Base-by-base conservation (phyloP, 2,888 invertebrate species). In the Drosophila leonis region DNA sequence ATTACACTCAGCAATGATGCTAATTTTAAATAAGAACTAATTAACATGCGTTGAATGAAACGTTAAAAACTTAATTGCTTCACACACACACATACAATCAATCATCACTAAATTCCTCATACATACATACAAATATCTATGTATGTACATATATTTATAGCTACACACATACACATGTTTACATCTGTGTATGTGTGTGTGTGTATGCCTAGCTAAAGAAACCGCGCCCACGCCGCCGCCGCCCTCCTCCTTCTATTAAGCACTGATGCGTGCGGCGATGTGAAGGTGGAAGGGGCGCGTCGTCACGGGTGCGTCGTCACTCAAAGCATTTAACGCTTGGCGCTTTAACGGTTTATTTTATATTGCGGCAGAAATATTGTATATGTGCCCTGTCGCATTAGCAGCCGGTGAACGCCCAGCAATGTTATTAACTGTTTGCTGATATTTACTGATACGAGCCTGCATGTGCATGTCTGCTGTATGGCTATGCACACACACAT, bases 341-440 rank as follows among this genome's bases (percentile, higher is more conserved):
- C 55, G 88, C 82, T 82, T 82, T 82, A 84, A 84, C 88, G 82
- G 84, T 72, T 87, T 61, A 61, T 51, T 78, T 75, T 75, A 57
- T 62, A 76, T 78, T 63, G 74, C 59, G 65, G 55, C 51, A 63
- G 41, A 69, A 79, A 79, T 74, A 78, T 64, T 64, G 56, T 72
- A 67, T 52, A 72, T 73, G 48, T 48, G 29, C 64, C 61, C 48
- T 62, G 57, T 66, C 78, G 64, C 67, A 61, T 72, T 64, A 67
- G 60, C 78, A 51, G 65, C 62, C 70, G 41, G 51, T 42, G 66
- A 72, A 66, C 49, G 65, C 54, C 59, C 55, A 59, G 60, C 65
- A 65, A 78, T 55, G 66, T 55, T 66, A 72, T 77, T 77, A 65
- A 77, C 74, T 61, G 65, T 76, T 60, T 60, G 29, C 62, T 54